Conservation (phyloP, 2,113 vertebrate species). For the Hypomesus transpacificus region DNA sequence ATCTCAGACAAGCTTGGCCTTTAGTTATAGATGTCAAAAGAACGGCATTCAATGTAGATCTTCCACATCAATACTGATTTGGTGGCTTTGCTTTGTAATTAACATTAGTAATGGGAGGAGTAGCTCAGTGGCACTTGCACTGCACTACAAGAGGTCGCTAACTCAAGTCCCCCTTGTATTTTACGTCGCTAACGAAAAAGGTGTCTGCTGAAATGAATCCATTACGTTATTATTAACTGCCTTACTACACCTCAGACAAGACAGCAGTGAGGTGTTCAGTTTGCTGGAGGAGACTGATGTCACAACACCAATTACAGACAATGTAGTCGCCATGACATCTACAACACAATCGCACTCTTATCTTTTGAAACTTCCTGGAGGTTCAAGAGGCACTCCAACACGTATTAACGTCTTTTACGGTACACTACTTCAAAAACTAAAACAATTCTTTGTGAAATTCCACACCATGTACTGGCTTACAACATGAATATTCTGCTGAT, state of each 20-base stretch:
- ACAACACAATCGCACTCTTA: not conserved
- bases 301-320: not conserved
- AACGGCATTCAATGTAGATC: conserved; percentile 29
- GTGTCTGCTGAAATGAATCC: too few relatives aligned
- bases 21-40: conserved; percentile 44
- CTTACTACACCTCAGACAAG: too few relatives aligned
- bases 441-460: conserved; percentile 66
- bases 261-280: too few relatives aligned
- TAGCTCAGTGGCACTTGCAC: too few relatives aligned
- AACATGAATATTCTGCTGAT: conserved; percentile 78
- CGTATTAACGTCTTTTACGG: not conserved
- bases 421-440: conserved; percentile 58
- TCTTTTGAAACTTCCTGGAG: conserved; percentile 3
- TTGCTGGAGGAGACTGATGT: not conserved
- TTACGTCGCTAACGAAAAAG: too few relatives aligned
- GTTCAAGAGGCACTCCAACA: not conserved
- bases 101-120: too few relatives aligned
- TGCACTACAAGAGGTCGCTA: too few relatives aligned
- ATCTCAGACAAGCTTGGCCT: conserved; percentile 44
- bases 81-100: too few relatives aligned
- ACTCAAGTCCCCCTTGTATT: too few relatives aligned
- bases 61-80: too few relatives aligned
- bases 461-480: conserved; percentile 57
- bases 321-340: not conserved
- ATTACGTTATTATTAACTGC: too few relatives aligned